phyloP scores from a whole-genome alignment of 2,888 invertebrate genomes.

The Idaea dimidiata region DNA sequence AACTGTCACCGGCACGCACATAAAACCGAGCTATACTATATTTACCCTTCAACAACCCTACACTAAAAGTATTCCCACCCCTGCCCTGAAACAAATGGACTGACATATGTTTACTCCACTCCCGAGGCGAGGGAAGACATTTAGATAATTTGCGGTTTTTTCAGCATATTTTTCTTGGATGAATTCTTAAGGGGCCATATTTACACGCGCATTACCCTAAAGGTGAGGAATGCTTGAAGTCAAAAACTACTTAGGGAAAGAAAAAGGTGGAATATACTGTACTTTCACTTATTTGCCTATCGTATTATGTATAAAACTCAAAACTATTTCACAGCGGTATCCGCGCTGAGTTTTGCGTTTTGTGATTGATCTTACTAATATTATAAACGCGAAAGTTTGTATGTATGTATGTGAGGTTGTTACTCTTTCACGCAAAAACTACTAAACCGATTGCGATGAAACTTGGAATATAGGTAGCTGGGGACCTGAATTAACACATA shows the following conservation, averaged over 20 bases:
- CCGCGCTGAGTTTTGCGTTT: too few species aligned
- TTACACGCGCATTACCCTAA: background rate
- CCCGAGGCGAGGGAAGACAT: background rate
- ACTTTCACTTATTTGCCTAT: too few species aligned
- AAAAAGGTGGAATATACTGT: too few species aligned
- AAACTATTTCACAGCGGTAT: too few species aligned
- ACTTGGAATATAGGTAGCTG: too few species aligned
- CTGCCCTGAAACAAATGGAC: background rate
- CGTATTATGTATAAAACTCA: too few species aligned
- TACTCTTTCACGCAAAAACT: too few species aligned
- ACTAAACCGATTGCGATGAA: too few species aligned
- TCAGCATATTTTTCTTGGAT: background rate
- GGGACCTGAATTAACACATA: too few species aligned
- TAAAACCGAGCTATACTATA: background rate
- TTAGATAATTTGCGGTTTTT: background rate
- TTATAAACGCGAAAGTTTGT: too few species aligned
- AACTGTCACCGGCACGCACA: background rate
- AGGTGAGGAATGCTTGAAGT: background rate
- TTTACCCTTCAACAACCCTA: background rate
- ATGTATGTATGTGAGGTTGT: too few species aligned
- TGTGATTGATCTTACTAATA: too few species aligned
- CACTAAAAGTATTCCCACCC: background rate
- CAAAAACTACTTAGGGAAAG: background rate
- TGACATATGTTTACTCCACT: background rate
- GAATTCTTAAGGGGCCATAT: background rate